Conservation (phyloP, 2,888 invertebrate species). For the Stictocephala bisonia region DNA sequence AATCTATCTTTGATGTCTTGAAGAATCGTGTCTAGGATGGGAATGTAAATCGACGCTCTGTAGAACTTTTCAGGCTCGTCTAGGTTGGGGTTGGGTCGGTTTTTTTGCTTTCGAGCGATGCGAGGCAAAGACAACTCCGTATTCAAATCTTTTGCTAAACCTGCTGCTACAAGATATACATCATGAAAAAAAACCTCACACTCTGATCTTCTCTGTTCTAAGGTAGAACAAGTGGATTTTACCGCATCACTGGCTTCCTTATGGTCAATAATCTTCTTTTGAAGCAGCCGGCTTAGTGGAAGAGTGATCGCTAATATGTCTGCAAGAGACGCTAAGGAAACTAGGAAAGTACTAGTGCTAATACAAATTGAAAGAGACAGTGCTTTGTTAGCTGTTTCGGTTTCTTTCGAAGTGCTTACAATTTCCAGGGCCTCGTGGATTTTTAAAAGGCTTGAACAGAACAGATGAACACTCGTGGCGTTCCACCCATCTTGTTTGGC, state of each 20-base stretch:
- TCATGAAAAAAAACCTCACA: not conserved
- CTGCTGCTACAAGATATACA: not conserved
- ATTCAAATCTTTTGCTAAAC: not conserved
- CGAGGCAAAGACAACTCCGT: slow-evolving; percentile 26
- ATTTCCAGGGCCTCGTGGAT: too few relatives aligned
- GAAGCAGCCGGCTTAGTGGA: too few relatives aligned
- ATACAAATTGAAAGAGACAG: too few relatives aligned
- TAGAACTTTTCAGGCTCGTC: not conserved
- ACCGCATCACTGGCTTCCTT: not conserved
- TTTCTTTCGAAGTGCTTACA: too few relatives aligned
- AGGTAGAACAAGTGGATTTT: not conserved
- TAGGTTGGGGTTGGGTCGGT: not conserved
- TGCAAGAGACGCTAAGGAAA: too few relatives aligned
- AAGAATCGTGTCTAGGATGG: not conserved
- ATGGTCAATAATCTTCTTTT: too few relatives aligned
- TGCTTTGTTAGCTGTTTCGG: too few relatives aligned
- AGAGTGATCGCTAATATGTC: too few relatives aligned
- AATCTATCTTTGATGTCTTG: slow-evolving; percentile 13
- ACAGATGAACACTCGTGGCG: too few relatives aligned
- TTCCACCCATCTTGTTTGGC: too few relatives aligned
- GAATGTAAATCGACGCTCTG: not conserved
- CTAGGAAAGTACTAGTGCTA: too few relatives aligned
- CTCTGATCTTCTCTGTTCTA: not conserved
- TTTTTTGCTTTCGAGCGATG: not conserved
- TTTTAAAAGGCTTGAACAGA: too few relatives aligned